These are phyloP conservation scores for Hydrophis major DNA, from an alignment of 2,797 vertebrate genomes.

Conservation along the genomic window DNA sequence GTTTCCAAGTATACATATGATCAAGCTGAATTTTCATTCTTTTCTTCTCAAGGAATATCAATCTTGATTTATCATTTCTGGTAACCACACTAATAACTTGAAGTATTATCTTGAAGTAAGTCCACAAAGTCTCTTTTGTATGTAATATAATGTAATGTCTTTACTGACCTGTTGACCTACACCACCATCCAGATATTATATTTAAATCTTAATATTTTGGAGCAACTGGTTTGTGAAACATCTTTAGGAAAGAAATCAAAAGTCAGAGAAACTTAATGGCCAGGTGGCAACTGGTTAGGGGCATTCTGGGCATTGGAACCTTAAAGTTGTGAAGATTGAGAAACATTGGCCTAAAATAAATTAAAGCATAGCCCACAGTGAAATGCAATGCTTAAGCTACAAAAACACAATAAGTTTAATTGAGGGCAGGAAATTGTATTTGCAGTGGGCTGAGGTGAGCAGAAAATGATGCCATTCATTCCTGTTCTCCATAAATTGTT, in stretches of 20 bases:
- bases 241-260: not conserved
- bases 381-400: not conserved
- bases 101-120: not conserved
- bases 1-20: not conserved
- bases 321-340: not conserved
- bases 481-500: not conserved
- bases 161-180: not conserved
- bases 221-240: not conserved
- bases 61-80: not conserved
- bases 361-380: not conserved
- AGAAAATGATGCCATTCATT: not conserved
- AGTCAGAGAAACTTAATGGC: not conserved
- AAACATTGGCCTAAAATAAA: not conserved
- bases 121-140: not conserved
- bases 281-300: not conserved
- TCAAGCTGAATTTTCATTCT: not conserved
- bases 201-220: not conserved
- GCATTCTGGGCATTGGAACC: not conserved
- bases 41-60: not conserved
- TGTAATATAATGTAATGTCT: not conserved
- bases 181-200: not conserved
- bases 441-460: not conserved
- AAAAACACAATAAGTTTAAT: not conserved
- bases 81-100: not conserved
- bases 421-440: not conserved